These are phyloP conservation scores for Lepus europaeus DNA, from an alignment of 2,113 vertebrate genomes.

Conservation along the genomic window DNA sequence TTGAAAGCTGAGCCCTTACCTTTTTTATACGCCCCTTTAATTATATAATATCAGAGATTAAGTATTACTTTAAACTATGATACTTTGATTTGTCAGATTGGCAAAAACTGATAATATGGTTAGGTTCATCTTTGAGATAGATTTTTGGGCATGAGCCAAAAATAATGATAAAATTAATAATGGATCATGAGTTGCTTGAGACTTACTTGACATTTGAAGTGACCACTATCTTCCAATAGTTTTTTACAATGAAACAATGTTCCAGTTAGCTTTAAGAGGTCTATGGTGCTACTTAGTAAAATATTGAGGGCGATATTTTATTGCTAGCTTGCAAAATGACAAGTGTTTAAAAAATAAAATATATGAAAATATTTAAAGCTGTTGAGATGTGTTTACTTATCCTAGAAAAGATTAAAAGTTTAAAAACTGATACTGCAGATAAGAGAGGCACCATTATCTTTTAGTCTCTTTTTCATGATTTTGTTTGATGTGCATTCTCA, in stretches of 20 bases:
- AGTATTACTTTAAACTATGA: constrained; percentile 80
- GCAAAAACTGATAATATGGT: constrained; percentile 68
- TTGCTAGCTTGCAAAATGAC: constrained; percentile 83
- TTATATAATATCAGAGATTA: constrained; percentile 79
- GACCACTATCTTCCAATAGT: constrained; percentile 84
- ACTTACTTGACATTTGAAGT: constrained; percentile 80
- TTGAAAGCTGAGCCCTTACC: constrained; percentile 77
- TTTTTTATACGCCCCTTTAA: constrained; percentile 68
- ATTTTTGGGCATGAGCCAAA: constrained; percentile 74
- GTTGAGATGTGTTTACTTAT: constrained; percentile 86
- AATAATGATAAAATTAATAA: constrained; percentile 79
- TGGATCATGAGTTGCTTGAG: constrained; percentile 82
- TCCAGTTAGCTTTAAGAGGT: constrained; percentile 83
- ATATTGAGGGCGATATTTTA: constrained; percentile 79
- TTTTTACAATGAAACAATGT: constrained; percentile 74
- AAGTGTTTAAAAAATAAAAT: constrained; percentile 86
- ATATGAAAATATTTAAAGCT: constrained; percentile 81
- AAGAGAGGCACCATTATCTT: constrained; percentile 81
- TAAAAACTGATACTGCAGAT: constrained; percentile 78
- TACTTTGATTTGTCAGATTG: constrained; percentile 71
- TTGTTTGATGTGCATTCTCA: constrained; percentile 73
- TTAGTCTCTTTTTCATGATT: constrained; percentile 77
- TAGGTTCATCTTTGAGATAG: constrained; percentile 83
- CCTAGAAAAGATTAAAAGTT: constrained; percentile 75
- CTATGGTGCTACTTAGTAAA: constrained; percentile 85